A percentile compares a stretch with the other conserved stretches of the same genome.
Conservation (phyloP, 1,140 invertebrate species). For the Hylaeus volcanicus region DNA sequence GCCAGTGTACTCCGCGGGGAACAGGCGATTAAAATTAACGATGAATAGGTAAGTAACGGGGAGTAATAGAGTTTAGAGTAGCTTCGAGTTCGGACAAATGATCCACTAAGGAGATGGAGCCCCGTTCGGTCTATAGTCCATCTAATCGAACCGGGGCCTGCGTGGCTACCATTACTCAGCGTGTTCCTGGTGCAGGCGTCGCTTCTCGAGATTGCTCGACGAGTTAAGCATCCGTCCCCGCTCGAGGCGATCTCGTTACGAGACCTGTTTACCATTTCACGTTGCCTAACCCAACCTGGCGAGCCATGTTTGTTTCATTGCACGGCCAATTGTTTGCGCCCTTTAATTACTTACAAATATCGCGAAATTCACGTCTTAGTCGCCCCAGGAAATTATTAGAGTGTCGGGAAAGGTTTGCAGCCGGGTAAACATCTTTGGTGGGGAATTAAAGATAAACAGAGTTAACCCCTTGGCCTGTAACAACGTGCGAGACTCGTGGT, state of each 20-base stretch:
- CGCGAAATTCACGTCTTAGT: no score
- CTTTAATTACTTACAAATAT: no score
- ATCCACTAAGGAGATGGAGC: constrained; percentile 60
- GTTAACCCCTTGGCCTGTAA: no score
- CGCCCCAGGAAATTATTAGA: no score
- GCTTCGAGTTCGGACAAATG: constrained; percentile 58
- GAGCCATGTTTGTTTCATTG: not conserved
- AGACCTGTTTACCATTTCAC: constrained; percentile 11
- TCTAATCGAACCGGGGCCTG: constrained; percentile 58
- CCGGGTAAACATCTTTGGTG: no score
- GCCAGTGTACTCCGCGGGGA: constrained; percentile 10
- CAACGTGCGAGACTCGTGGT: no score
- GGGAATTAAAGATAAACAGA: no score
- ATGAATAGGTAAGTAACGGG: constrained; percentile 15
- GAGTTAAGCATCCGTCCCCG: constrained; percentile 14
- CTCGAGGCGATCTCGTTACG: constrained; percentile 18
- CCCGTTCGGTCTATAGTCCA: constrained; percentile 46
- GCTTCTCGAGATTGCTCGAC: constrained; percentile 33
- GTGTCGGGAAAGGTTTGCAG: no score
- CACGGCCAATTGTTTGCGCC: no score
- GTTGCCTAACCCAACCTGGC: not conserved
- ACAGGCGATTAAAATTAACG: constrained; percentile 60
- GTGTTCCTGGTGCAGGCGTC: constrained; percentile 7
- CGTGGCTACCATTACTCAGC: constrained; percentile 47
- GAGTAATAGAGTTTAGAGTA: constrained; percentile 38